Conservation (phyloP, 2,797 vertebrate genomes). For the Aplochiton taeniatus region DNA sequence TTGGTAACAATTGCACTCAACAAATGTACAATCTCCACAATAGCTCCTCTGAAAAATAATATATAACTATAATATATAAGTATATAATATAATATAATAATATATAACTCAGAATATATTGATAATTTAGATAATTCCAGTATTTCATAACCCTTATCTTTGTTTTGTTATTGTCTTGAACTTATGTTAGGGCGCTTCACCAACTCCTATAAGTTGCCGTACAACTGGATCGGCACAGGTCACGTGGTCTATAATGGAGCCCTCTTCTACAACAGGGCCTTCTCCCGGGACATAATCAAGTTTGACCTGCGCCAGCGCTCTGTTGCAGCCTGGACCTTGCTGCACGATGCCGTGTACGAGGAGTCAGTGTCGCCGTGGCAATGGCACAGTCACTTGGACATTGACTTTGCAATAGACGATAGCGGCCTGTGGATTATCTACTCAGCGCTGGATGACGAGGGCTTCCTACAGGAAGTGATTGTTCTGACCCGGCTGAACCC, state of each 20-base stretch:
- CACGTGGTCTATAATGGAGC: conserved; percentile 91
- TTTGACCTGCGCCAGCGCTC: conserved; percentile 87
- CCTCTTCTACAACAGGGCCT: conserved; percentile 96
- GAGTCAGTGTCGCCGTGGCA: conserved; percentile 88
- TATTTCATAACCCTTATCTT: neutral
- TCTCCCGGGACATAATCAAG: conserved; percentile 97
- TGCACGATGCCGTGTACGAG: conserved; percentile 87
- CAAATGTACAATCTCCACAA: neutral
- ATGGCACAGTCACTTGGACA: conserved; percentile 88
- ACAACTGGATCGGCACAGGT: conserved; percentile 96
- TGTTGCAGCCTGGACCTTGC: conserved; percentile 93
- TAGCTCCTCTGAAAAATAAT: neutral
- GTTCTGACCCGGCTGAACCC: conserved; percentile 91
- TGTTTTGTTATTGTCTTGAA: neutral
- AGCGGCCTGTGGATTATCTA: conserved; percentile 97
- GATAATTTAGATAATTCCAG: no score
- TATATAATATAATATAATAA: neutral
- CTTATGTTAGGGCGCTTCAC: conserved; percentile 85
- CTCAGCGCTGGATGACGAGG: conserved; percentile 89
- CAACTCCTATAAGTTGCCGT: conserved; percentile 96
- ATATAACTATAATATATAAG: neutral
- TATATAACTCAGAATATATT: no score
- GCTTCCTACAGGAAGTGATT: conserved; percentile 90
- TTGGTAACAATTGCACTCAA: conserved; percentile 39
- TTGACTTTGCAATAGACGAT: conserved; percentile 93